Conservation (phyloP, 2,888 invertebrate genomes). For the Metopia argyrocephala region DNA sequence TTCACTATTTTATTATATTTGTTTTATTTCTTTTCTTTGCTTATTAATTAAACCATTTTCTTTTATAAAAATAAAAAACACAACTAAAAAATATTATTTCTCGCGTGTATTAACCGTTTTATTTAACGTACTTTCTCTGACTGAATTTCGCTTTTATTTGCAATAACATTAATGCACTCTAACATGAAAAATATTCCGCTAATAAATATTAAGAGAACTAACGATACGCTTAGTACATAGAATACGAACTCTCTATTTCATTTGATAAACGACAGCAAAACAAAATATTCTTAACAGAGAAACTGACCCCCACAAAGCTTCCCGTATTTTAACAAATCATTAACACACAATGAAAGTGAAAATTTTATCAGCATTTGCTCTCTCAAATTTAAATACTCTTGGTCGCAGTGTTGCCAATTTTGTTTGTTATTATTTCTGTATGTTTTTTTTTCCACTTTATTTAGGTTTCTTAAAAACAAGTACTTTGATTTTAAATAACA, state of each 20-base stretch:
- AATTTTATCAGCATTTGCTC: neutral
- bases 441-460: too few relatives aligned
- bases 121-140: constrained; percentile 78
- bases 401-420: too few relatives aligned
- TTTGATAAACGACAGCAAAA: neutral
- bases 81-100: constrained; percentile 31
- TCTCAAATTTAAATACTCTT: neutral
- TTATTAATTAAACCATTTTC: neutral
- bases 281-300: neutral
- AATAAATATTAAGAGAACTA: neutral
- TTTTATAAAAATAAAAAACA: neutral
- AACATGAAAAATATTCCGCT: too few relatives aligned
- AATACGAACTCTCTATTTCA: neutral
- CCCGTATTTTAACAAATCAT: neutral
- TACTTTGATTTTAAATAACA: too few relatives aligned
- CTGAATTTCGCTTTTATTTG: constrained; percentile 69
- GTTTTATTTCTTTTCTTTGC: too few relatives aligned
- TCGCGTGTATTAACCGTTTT: constrained; percentile 71
- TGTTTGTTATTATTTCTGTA: too few relatives aligned
- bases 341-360: neutral
- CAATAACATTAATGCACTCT: constrained; percentile 36
- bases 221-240: neutral
- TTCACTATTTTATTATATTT: too few relatives aligned
- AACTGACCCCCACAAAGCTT: neutral
- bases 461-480: too few relatives aligned